phyloP scores from a whole-genome alignment of 2,113 vertebrate genomes.

The Tychaedon coryphoeus region DNA sequence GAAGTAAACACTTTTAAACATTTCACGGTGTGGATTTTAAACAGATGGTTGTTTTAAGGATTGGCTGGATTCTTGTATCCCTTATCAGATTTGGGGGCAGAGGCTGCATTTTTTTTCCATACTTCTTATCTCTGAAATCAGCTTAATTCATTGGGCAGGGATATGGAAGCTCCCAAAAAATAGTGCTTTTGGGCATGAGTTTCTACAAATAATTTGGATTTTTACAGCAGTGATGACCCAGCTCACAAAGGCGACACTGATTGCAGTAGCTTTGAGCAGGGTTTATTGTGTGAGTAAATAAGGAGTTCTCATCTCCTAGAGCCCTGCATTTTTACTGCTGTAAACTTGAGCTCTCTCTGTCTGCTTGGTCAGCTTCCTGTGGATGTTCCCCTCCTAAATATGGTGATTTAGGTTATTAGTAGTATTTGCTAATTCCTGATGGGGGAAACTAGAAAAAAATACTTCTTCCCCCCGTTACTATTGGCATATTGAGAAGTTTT shows the following conservation, averaged over 20 bases:
- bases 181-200: background rate
- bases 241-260: background rate
- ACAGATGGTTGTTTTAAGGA: background rate
- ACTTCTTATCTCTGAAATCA: background rate
- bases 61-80: background rate
- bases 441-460: background rate
- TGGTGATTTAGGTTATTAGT: background rate
- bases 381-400: background rate
- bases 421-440: background rate
- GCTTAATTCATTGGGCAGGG: background rate
- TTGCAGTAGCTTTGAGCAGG: background rate
- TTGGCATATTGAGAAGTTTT: background rate
- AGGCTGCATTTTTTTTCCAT: background rate
- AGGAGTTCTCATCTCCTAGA: background rate
- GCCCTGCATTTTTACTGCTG: background rate
- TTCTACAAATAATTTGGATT: background rate
- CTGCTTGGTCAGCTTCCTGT: background rate
- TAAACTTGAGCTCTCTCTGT: background rate
- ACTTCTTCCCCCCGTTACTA: background rate
- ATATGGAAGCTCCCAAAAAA: background rate
- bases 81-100: rapidly evolving
- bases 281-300: background rate
- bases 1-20: constrained; percentile 19
- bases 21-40: background rate
- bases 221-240: background rate